phyloP scores from a whole-genome alignment of 2,888 invertebrate genomes.

The Cylindroiulus punctatus region DNA sequence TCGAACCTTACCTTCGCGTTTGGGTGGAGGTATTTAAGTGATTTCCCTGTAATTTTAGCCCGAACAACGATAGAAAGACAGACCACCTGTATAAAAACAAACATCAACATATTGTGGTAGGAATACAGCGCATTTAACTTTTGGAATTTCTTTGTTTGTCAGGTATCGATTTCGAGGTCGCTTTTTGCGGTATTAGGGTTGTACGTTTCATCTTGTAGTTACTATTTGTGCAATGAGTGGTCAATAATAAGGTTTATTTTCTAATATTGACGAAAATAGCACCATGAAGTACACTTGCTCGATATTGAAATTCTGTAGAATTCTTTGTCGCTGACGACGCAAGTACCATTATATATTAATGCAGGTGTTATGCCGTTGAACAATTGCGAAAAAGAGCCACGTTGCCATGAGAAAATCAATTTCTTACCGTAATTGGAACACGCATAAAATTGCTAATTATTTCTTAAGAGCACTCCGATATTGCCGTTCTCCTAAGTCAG shows the following conservation, averaged over 20 bases:
- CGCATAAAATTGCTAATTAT: constrained; percentile 37
- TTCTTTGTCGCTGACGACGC: background rate
- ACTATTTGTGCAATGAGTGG: background rate
- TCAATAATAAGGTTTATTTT: background rate
- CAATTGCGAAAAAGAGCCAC: background rate
- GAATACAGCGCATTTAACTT: background rate
- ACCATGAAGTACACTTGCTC: background rate
- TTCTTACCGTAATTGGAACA: background rate
- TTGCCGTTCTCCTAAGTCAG: background rate
- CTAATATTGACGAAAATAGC: background rate
- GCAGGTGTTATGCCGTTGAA: background rate
- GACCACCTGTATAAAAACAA: too few relatives aligned
- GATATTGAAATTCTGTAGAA: background rate
- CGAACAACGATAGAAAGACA: too few relatives aligned
- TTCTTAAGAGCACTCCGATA: constrained; percentile 28
- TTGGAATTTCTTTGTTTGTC: constrained; percentile 1
- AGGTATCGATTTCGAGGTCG: background rate
- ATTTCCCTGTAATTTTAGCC: too few relatives aligned
- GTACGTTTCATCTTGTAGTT: background rate
- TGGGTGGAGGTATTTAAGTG: too few relatives aligned
- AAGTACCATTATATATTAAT: background rate
- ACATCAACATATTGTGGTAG: background rate
- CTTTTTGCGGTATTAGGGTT: background rate
- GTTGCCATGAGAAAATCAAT: constrained; percentile 38
- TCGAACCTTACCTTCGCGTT: too few relatives aligned